Evolutionary conservation across 2,797 vertebrate species (phyloP).

Genomic region (Xenops minutus): DNA sequence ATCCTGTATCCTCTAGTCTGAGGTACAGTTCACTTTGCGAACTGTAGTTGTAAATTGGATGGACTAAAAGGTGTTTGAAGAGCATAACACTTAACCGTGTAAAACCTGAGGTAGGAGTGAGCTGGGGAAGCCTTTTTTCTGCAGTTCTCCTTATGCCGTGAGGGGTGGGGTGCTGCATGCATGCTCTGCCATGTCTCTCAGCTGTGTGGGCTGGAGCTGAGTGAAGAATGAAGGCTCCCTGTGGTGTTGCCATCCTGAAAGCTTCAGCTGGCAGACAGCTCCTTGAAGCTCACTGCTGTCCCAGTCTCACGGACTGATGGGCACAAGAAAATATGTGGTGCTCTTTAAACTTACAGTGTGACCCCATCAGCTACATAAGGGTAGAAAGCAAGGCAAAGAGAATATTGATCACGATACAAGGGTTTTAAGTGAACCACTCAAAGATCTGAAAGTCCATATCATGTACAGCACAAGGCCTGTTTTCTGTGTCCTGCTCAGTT

Average conservation of each 20-base stretch:
- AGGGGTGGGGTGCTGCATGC: background rate
- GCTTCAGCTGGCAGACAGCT: background rate
- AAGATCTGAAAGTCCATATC: background rate
- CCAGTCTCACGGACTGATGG: rapidly evolving
- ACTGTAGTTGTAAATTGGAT: background rate
- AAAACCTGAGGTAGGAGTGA: background rate
- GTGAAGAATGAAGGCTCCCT: background rate
- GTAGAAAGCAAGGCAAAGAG: background rate
- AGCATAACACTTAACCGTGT: background rate
- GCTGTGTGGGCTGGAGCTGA: background rate
- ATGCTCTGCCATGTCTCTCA: background rate
- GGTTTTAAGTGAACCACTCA: background rate
- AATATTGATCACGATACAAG: background rate
- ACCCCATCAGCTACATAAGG: background rate
- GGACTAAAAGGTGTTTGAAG: background rate
- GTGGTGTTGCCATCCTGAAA: background rate
- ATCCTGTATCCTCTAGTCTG: background rate
- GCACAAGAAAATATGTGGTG: background rate
- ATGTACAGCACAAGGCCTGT: background rate
- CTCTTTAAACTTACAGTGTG: background rate
- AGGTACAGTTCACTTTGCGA: background rate
- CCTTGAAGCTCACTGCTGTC: background rate
- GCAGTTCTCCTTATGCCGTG: background rate
- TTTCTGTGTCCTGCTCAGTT: background rate
- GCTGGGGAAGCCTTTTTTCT: background rate